Evolutionary conservation across 1,140 invertebrate species (phyloP).

Genomic region (Drosophila ficusphila): DNA sequence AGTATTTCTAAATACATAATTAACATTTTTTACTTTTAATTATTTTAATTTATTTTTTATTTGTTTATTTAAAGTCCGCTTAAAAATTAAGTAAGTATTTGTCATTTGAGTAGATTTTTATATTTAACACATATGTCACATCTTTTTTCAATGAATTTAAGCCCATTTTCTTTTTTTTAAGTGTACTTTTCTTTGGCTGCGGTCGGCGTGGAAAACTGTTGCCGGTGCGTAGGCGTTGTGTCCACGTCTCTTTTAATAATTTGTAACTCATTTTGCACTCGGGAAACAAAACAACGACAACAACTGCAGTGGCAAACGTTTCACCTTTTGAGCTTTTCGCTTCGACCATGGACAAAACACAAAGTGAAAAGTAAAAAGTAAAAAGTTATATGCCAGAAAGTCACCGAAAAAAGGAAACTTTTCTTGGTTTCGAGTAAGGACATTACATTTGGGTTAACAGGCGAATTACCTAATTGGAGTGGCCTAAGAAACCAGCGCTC

Average conservation of each 20-base stretch:
- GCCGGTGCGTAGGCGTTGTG: conserved; percentile 38
- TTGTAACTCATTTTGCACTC: conserved; percentile 78
- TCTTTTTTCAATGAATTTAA: too few species aligned
- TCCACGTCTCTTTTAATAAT: conserved; percentile 70
- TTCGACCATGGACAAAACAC: conserved; percentile 45
- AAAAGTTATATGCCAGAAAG: conserved; percentile 69
- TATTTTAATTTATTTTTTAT: too few species aligned
- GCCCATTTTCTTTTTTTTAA: conserved; percentile 5
- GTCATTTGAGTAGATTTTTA: too few species aligned
- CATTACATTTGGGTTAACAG: conserved; percentile 69
- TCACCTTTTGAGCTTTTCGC: conserved; percentile 61
- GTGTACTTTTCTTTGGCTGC: conserved; percentile 2
- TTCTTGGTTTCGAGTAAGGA: conserved; percentile 48
- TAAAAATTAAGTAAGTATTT: too few species aligned
- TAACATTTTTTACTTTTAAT: too few species aligned
- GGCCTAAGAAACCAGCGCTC: conserved; percentile 20
- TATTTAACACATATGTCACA: too few species aligned
- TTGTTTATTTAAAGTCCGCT: too few species aligned
- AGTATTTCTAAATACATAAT: too few species aligned
- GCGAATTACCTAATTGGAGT: conserved; percentile 67
- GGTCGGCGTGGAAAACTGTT: conserved; percentile 24
- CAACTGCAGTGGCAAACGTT: conserved; percentile 27
- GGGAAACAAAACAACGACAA: conserved; percentile 59
- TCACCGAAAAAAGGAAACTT: conserved; percentile 59
- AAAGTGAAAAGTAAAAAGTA: conserved; percentile 71